Evolutionary conservation across 1,140 invertebrate species (phyloP).

Genomic region (Triops longicaudatus): DNA sequence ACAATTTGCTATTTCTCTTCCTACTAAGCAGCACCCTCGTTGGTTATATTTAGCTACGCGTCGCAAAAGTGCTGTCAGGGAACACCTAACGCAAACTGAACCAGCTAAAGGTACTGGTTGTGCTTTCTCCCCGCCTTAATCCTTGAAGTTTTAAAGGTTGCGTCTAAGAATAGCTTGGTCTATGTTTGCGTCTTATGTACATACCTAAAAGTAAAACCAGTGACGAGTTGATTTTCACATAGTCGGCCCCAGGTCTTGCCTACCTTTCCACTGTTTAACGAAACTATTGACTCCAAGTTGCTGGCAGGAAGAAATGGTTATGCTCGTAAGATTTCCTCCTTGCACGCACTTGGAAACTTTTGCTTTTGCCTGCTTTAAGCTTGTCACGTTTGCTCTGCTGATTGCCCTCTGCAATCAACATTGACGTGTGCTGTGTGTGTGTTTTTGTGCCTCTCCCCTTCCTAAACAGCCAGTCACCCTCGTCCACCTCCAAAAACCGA

Average conservation of each 20-base stretch:
- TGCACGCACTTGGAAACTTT: neutral
- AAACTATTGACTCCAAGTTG: neutral
- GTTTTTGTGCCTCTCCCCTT: neutral
- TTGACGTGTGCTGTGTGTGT: neutral
- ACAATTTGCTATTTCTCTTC: neutral
- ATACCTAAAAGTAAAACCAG: neutral
- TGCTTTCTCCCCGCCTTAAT: neutral
- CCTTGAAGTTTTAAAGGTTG: neutral
- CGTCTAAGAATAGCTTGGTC: neutral
- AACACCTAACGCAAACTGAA: too few relatives aligned
- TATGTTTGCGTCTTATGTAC: neutral
- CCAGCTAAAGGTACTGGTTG: neutral
- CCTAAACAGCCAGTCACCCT: too few relatives aligned
- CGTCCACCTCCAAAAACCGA: too few relatives aligned
- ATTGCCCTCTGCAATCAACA: neutral
- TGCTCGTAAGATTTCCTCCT: neutral
- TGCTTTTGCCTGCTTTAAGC: neutral
- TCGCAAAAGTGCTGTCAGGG: neutral
- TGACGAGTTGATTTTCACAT: too few relatives aligned
- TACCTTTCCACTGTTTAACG: neutral
- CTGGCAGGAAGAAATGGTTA: neutral
- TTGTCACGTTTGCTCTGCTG: neutral
- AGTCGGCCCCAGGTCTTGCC: neutral
- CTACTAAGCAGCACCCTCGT: neutral
- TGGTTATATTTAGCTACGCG: neutral